Conservation (phyloP, 2,113 vertebrate genomes). For the Laticauda laticaudata region DNA sequence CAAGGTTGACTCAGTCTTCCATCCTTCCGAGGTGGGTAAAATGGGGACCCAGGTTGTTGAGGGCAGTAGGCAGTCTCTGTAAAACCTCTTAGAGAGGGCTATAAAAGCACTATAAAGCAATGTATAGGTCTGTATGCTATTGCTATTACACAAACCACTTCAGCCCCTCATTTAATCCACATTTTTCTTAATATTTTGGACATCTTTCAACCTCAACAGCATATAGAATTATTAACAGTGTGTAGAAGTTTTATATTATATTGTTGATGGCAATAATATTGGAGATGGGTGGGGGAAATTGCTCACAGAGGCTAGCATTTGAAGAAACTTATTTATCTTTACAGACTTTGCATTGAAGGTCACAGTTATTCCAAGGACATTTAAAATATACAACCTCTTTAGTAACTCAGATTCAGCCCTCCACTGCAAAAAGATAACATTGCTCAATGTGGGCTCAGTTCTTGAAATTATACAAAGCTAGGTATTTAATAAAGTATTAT, state of each 20-base stretch:
- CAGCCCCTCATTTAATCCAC: neutral
- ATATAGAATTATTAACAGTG: neutral
- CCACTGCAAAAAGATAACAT: neutral
- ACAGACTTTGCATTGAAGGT: neutral
- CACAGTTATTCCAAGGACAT: neutral
- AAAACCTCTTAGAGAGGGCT: too few relatives aligned
- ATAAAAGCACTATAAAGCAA: too few relatives aligned
- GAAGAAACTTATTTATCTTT: neutral
- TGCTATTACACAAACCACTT: too few relatives aligned
- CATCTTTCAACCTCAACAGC: neutral
- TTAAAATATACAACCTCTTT: neutral
- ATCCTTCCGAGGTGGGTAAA: too few relatives aligned
- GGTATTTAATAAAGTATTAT: neutral
- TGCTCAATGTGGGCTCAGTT: neutral
- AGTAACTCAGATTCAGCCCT: neutral
- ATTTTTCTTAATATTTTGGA: neutral
- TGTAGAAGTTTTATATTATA: neutral
- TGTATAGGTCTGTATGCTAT: too few relatives aligned
- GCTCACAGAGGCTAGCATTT: neutral
- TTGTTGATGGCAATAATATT: neutral
- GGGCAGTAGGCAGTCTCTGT: too few relatives aligned
- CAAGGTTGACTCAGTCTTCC: too few relatives aligned
- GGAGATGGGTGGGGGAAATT: accelerated
- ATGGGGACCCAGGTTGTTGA: too few relatives aligned
- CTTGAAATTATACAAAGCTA: neutral